These are phyloP conservation scores for Trissolcus japonicus DNA, from an alignment of 2,888 invertebrate species.

Conservation along the genomic window DNA sequence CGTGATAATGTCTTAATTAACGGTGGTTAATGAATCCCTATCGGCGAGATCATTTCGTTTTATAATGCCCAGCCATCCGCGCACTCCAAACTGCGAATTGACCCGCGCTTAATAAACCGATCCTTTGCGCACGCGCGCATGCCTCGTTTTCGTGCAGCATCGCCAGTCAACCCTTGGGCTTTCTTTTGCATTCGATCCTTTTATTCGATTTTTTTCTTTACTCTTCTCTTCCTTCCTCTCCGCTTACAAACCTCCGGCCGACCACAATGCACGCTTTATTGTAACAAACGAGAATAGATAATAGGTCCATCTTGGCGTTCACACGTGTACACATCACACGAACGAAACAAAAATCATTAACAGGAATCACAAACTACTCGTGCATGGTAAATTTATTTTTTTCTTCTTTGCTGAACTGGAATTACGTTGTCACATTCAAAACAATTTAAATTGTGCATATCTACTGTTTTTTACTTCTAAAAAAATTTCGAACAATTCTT, in stretches of 20 bases:
- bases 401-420: too few species aligned
- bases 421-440: too few species aligned
- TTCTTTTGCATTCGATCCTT: slow-evolving; percentile 28
- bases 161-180: slow-evolving; percentile 46
- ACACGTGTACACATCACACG: slow-evolving; percentile 28
- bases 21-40: slow-evolving; percentile 75
- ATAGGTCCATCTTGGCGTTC: slow-evolving; percentile 40
- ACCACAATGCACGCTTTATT: slow-evolving; percentile 36
- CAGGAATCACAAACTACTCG: slow-evolving; percentile 3
- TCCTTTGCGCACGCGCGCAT: slow-evolving; percentile 64
- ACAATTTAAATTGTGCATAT: too few species aligned
- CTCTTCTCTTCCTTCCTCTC: slow-evolving; percentile 6
- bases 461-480: too few species aligned
- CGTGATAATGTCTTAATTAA: slow-evolving; percentile 77
- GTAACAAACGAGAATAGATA: slow-evolving; percentile 51
- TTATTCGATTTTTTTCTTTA: slow-evolving; percentile 33
- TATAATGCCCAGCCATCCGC: slow-evolving; percentile 65
- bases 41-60: slow-evolving; percentile 69
- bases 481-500: too few species aligned
- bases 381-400: too few species aligned
- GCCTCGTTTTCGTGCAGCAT: slow-evolving; percentile 52
- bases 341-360: slow-evolving; percentile 7
- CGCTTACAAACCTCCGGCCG: slow-evolving; percentile 33
- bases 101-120: slow-evolving; percentile 72
- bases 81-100: slow-evolving; percentile 72